phyloP scores from a whole-genome alignment of 2,113 vertebrate species.

The Tetraodon nigroviridis region DNA sequence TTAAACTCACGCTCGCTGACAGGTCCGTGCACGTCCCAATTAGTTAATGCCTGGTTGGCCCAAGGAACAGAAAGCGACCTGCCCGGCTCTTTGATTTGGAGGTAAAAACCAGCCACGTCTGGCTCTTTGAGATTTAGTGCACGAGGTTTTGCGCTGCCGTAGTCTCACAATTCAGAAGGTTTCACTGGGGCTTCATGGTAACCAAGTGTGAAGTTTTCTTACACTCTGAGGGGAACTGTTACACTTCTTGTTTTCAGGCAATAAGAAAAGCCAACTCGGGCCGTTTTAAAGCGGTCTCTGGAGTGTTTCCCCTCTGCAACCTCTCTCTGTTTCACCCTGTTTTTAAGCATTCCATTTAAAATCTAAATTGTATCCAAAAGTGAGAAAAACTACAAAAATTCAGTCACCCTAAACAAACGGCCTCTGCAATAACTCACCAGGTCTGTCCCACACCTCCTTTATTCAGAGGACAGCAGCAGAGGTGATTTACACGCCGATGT shows the following conservation, averaged over 20 bases:
- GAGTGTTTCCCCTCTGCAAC: conserved; percentile 17
- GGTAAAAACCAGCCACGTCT: conserved; percentile 8
- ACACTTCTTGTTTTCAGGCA: conserved; percentile 15
- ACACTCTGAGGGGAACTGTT: conserved; percentile 1
- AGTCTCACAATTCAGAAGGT: background rate
- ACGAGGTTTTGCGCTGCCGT: conserved; percentile 13
- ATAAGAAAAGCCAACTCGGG: conserved; percentile 1
- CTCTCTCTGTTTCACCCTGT: conserved; percentile 28
- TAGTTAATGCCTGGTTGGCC: conserved; percentile 19
- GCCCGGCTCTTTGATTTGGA: conserved; percentile 6
- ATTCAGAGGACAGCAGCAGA: conserved; percentile 29
- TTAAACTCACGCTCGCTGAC: conserved; percentile 1
- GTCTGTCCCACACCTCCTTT: conserved; percentile 21
- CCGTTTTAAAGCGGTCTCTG: conserved; percentile 7
- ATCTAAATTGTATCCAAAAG: conserved; percentile 29
- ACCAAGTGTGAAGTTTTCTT: conserved; percentile 13
- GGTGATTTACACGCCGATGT: conserved; percentile 25
- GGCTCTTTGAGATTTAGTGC: conserved; percentile 7
- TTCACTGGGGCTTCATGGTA: conserved; percentile 14
- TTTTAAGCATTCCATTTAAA: conserved; percentile 12
- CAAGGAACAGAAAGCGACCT: conserved; percentile 40
- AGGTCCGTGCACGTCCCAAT: conserved; percentile 34
- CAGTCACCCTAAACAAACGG: conserved; percentile 3
- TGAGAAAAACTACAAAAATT: conserved; percentile 2
- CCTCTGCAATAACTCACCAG: conserved; percentile 29